Base-by-base conservation (phyloP, 2,113 vertebrate species). In the Mesocricetus auratus region DNA sequence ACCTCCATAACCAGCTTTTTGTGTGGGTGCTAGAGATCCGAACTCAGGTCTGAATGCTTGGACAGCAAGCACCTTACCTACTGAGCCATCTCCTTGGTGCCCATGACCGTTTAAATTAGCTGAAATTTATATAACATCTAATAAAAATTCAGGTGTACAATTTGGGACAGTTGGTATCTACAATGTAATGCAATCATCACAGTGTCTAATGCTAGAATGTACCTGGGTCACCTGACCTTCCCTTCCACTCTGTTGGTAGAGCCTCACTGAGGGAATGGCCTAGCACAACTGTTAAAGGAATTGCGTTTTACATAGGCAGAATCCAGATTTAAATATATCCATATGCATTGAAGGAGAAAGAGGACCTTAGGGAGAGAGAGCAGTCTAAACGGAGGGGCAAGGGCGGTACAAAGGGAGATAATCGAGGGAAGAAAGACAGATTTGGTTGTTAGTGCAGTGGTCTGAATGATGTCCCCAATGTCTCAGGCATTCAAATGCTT, bases 141-240 rank as follows among this genome's bases (percentile, higher is more conserved):
- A 53, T 68, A 31, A 22, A 15, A 9, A n/a, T 68, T 17, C 9
- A 39, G 11, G 42, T 0, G 0, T 21, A 4, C 16, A 7, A 11
- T 56, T 71, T 47, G 0, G 2, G 5, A 29, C 79, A 53, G 33
- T 24, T 3, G 62, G 29, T 12, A n/a, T 8, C 7, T 45, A 53
- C 26, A 7, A 1, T 8, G 33, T 4, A 4, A 24, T 0, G 0
- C 0, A 0, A 15, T 39, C 53, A 3, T 36, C 68, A 5, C 39
- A 5, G 11, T 15, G 0, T 12, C 53, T 58, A 13, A 0, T 77
- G 69, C 56, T 45, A 5, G 22, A 60, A 36, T 6, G 0, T 16
- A 22, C 24, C 68, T 1, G 7, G 22, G 1, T 39, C 33, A 7
- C 26, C 45, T 1, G 5, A 16, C 0, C 12, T 60, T 68, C 33